phyloP scores from a whole-genome alignment of 2,797 vertebrate genomes.

The Crenichthys baileyi region DNA sequence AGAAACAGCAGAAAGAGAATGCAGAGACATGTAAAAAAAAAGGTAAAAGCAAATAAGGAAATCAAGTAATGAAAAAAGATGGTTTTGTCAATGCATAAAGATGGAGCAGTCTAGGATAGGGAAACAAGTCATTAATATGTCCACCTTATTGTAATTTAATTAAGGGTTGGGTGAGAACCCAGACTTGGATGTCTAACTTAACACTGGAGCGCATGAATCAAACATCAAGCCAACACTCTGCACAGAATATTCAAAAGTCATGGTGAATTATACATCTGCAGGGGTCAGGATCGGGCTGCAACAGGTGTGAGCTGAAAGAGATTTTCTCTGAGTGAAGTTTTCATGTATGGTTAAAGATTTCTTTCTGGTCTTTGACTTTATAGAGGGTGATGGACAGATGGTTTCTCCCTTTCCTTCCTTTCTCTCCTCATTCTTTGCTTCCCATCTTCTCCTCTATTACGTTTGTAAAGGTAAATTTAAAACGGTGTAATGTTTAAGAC shows the following conservation, averaged over 20 bases:
- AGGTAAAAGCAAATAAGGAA: constrained; percentile 16
- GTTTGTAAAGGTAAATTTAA: neutral
- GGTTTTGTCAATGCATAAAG: constrained; percentile 21
- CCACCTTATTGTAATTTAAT: neutral
- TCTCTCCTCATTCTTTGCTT: neutral
- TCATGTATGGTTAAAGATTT: constrained; percentile 31
- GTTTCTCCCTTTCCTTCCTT: neutral
- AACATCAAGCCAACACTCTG: constrained; percentile 72
- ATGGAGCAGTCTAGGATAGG: neutral
- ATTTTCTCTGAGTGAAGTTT: constrained; percentile 49
- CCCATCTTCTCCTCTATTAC: neutral
- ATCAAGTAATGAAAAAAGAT: constrained; percentile 3
- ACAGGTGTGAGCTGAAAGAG: constrained; percentile 62
- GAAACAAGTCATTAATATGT: constrained; percentile 11
- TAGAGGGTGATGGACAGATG: neutral
- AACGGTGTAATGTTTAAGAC: neutral
- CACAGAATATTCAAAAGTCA: constrained; percentile 68
- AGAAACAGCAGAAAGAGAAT: neutral
- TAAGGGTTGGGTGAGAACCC: constrained; percentile 26
- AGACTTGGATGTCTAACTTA: constrained; percentile 29
- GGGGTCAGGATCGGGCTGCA: constrained; percentile 63
- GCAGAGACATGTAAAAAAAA: neutral
- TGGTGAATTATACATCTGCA: constrained; percentile 77
- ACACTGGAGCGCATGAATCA: constrained; percentile 66
- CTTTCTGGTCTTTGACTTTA: constrained; percentile 8